These are phyloP conservation scores for Euura lappo DNA, from an alignment of 1,140 invertebrate species.

Conservation along the genomic window DNA sequence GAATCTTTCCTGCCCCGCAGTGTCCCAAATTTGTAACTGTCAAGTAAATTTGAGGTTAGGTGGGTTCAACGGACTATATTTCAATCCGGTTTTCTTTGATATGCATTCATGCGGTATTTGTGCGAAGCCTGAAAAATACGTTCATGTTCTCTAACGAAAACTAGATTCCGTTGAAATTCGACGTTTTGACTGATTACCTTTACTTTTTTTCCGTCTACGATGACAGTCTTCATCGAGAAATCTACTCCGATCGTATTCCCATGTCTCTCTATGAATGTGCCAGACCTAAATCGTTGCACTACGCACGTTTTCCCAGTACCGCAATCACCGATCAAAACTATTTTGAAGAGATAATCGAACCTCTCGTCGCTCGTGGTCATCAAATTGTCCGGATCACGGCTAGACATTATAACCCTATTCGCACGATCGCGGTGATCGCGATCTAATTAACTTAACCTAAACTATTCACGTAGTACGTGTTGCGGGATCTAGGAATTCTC, in stretches of 20 bases:
- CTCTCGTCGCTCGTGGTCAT: slow-evolving; percentile 69
- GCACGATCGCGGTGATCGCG: too few species aligned
- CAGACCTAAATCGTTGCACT: slow-evolving; percentile 91
- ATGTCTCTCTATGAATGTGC: slow-evolving; percentile 91
- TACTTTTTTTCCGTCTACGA: slow-evolving; percentile 90
- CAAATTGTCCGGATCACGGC: slow-evolving; percentile 63
- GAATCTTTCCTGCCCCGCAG: slow-evolving; percentile 91
- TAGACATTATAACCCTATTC: slow-evolving; percentile 51
- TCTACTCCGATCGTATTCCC: slow-evolving; percentile 96
- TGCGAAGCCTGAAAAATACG: too few species aligned
- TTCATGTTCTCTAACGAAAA: too few species aligned
- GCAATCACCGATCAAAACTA: slow-evolving; percentile 84
- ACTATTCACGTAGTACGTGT: too few species aligned
- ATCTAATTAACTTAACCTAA: too few species aligned
- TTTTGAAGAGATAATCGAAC: slow-evolving; percentile 85
- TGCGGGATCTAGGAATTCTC: too few species aligned
- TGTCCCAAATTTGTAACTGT: slow-evolving; percentile 94
- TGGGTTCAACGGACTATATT: too few species aligned
- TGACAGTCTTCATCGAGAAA: slow-evolving; percentile 95
- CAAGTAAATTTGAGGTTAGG: slow-evolving; percentile 34
- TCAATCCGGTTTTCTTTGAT: too few species aligned
- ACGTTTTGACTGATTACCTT: slow-evolving; percentile 69
- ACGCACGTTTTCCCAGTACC: slow-evolving; percentile 87
- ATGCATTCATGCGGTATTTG: too few species aligned
- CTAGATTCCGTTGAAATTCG: too few species aligned